These are phyloP conservation scores for Eudorcas thomsonii DNA, from an alignment of 2,113 vertebrate genomes.

Conservation along the genomic window DNA sequence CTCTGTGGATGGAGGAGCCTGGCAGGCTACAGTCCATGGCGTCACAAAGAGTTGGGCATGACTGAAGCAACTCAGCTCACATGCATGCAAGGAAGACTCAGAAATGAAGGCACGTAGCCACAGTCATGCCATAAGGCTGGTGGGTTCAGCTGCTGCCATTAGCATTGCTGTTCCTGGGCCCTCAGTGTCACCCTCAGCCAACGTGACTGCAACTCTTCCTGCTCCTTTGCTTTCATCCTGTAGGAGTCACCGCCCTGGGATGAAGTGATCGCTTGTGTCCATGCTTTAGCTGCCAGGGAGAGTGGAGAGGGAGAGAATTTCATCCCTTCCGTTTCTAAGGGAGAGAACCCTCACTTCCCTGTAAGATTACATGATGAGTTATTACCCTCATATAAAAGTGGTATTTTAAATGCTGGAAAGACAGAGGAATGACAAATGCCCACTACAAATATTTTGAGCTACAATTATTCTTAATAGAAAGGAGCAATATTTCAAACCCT, in stretches of 20 bases:
- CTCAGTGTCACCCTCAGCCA: not conserved
- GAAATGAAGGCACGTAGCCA: not conserved
- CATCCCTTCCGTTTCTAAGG: not conserved
- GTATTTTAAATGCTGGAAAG: constrained; percentile 9
- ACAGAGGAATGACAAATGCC: constrained; percentile 21
- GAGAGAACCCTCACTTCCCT: not conserved
- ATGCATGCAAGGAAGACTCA: not conserved
- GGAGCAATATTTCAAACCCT: not conserved
- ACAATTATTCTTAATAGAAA: constrained; percentile 48
- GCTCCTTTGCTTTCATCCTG: not conserved
- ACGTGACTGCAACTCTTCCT: not conserved
- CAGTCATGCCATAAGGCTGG: rapidly evolving
- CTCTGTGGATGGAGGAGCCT: not conserved
- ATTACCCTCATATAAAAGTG: not conserved
- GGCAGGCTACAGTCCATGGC: not conserved
- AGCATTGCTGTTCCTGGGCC: rapidly evolving
- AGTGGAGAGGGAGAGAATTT: not conserved
- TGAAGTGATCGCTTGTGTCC: not conserved
- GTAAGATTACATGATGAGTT: not conserved
- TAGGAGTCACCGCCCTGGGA: not conserved
- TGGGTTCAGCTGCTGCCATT: not conserved
- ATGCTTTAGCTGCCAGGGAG: not conserved
- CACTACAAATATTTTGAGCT: not conserved
- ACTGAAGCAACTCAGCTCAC: not conserved
- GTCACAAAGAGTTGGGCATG: not conserved